Conservation (phyloP, 2,113 vertebrate genomes). For the Drymodes brunneopygia region DNA sequence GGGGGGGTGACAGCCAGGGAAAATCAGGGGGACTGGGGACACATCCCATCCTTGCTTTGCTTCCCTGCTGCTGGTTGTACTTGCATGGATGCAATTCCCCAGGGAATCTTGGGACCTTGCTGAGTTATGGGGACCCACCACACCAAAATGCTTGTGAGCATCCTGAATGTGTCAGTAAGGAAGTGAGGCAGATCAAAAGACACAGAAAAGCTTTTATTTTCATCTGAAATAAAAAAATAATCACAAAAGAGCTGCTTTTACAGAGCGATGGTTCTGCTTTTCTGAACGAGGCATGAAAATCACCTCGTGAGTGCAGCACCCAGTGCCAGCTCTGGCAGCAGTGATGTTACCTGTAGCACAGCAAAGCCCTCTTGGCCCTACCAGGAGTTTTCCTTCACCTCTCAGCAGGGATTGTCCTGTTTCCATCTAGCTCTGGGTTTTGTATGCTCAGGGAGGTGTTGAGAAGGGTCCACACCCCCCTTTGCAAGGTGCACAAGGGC, state of each 20-base stretch:
- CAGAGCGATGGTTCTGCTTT: neutral
- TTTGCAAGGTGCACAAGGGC: neutral
- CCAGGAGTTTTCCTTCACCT: neutral
- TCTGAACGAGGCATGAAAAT: neutral
- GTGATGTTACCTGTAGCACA: neutral
- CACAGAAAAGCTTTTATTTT: slow-evolving; percentile 25
- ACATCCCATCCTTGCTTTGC: neutral
- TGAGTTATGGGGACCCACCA: neutral
- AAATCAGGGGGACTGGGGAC: neutral
- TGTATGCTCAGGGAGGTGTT: rapidly evolving
- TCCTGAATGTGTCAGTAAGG: neutral
- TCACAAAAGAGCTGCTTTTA: neutral
- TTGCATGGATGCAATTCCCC: neutral
- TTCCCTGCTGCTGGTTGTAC: neutral
- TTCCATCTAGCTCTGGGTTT: neutral
- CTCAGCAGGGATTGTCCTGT: neutral
- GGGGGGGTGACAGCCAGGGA: neutral
- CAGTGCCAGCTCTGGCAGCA: neutral
- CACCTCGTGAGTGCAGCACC: neutral
- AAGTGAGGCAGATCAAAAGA: neutral
- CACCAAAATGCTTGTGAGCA: neutral
- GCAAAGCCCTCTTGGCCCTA: neutral
- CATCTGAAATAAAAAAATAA: neutral
- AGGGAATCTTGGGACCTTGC: neutral
- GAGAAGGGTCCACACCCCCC: rapidly evolving